phyloP scores from a whole-genome alignment of 2,888 invertebrate species.

The Chymomyza amoena region DNA sequence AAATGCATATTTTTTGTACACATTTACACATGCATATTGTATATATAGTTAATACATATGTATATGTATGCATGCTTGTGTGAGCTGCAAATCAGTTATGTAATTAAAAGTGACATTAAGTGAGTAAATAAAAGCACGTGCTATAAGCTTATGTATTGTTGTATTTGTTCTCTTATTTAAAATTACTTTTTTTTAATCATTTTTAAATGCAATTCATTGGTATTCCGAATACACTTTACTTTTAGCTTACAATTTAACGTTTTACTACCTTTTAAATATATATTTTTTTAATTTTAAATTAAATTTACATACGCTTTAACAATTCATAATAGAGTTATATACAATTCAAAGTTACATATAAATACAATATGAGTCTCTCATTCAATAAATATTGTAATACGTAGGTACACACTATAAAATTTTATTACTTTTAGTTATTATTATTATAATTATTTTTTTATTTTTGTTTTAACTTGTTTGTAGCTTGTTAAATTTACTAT shows the following conservation, averaged over 20 bases:
- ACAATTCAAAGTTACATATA: conserved; percentile 41
- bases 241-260: conserved; percentile 14
- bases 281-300: conserved; percentile 42
- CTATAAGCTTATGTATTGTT: not conserved
- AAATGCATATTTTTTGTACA: not conserved
- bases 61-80: not conserved
- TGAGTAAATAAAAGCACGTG: conserved; percentile 1
- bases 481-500: not conserved
- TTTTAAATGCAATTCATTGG: conserved; percentile 66
- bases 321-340: conserved; percentile 52
- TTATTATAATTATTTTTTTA: not conserved
- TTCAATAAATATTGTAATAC: conserved; percentile 31
- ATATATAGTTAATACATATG: not conserved
- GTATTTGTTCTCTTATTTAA: not conserved
- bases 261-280: not conserved
- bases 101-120: not conserved
- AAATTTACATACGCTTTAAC: conserved; percentile 61
- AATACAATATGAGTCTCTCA: conserved; percentile 41
- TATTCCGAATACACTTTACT: conserved; percentile 60
- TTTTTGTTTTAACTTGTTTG: not conserved
- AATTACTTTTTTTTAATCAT: conserved; percentile 29
- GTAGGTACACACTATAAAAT: conserved; percentile 6
- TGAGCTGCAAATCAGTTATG: not conserved
- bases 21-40: not conserved
- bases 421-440: not conserved